Percentiles rank a stretch among this genome's conserved stretches.
Evolutionary conservation across 64 coral and sea anemone species (phyloP).

Genomic region (Pocillopora verrucosa): DNA sequence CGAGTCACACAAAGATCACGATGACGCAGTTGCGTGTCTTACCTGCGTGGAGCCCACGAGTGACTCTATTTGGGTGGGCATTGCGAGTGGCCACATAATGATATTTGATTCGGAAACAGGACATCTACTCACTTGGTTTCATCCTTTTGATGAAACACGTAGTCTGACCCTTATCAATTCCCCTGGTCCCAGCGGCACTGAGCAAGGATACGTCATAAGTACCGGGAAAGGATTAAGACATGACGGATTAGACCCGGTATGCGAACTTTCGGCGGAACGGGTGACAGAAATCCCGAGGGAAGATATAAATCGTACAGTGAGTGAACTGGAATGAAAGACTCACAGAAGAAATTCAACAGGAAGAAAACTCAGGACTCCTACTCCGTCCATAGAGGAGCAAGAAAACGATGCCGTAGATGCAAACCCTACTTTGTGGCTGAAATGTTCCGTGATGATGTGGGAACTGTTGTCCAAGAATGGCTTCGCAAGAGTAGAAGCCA

Average conservation of each 20-base stretch:
- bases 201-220: conserved; percentile 85
- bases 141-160: conserved; percentile 84
- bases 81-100: conserved; percentile 73
- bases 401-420: no score
- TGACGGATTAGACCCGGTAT: conserved; percentile 70
- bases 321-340: no score
- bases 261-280: conserved; percentile 70
- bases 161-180: conserved; percentile 67
- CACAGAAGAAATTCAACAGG: no score
- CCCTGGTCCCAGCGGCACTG: conserved; percentile 73
- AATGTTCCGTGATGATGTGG: no score
- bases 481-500: conserved; percentile 77
- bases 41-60: conserved; percentile 70
- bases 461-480: no score
- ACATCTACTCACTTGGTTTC: conserved; percentile 82
- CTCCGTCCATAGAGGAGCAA: no score
- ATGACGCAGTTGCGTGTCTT: conserved; percentile 56
- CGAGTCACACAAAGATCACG: conserved; percentile 11
- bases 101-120: conserved; percentile 70
- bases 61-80: conserved; percentile 91
- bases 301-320: no score
- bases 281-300: conserved; percentile 46
- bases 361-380: no score
- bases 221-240: conserved; percentile 71
- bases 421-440: no score